Evolutionary conservation across 37 sponge, comb jelly and placozoan species (phyloP), one percentile per base, ranked within the genome.

Genomic region (Halisarca cf. caerulea): DNA sequence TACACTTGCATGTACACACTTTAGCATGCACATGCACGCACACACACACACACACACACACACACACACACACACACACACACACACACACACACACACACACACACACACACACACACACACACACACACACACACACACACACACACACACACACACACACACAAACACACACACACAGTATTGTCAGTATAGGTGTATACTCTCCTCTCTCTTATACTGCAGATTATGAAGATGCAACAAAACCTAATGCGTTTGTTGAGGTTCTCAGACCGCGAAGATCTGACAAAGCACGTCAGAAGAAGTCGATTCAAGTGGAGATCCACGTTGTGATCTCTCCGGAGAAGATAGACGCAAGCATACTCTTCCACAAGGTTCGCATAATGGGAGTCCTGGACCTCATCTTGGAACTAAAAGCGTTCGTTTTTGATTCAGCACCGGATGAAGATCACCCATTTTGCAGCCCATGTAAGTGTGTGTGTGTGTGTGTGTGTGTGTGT

Each of bases 321-420:
- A 89, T 93, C 68, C 87, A 93, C 32, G 93, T 93, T 34, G 24
- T 47, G 11, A 14, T 93, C 8, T 87, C 88, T 39, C 93, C 93
- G 20, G 55, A 38, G 2, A 51, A 87, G 53, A 91, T 90, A 55
- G 83, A 88, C 21, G 92, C 92, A 14, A 85, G 92, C 61, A 89
- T 94, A 42, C 61, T 95, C 40, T 61, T 92, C 34, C 92, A 95
- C 83, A 84, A 90, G 77, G 88, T 90, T 24, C 83, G 95, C 21
- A 89, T 95, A 17, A 85, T 90, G 18, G 92, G 86, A 20, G 82
- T 95, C 36, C 82, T 95, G 58, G 95, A 95, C 36, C 81, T 92
- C 41, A 59, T 95, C 40, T 58, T 92, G 57, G 80, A 83, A 40
- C 88, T 95, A 2, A 95, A 92, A 72, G 58, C 72, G 0, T 95